phyloP scores from a whole-genome alignment of 2,797 vertebrate species.

The Sebastes diploproa region DNA sequence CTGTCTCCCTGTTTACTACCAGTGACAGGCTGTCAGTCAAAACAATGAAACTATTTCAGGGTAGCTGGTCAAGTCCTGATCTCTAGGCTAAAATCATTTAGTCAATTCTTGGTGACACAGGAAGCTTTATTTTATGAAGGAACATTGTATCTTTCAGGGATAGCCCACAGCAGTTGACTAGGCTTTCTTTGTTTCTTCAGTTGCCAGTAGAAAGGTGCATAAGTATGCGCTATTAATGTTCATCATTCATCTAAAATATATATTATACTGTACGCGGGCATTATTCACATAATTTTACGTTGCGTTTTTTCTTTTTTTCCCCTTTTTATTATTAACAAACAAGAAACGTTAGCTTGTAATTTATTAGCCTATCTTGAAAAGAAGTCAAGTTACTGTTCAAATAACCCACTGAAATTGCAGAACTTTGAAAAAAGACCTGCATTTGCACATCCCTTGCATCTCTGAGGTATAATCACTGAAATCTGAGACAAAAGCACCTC shows the following conservation, averaged over 20 bases:
- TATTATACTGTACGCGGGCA: not conserved
- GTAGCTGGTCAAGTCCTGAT: not conserved
- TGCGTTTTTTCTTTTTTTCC: not conserved
- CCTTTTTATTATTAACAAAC: not conserved
- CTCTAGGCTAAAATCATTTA: not conserved
- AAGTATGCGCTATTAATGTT: not conserved
- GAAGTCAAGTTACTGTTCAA: not conserved
- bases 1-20: not conserved
- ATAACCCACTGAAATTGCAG: not conserved
- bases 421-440: not conserved
- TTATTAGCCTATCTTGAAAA: not conserved
- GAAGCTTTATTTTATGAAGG: not conserved
- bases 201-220: not conserved
- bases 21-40: not conserved
- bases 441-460: not conserved
- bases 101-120: not conserved
- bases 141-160: not conserved
- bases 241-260: not conserved
- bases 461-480: constrained; percentile 14
- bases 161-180: not conserved
- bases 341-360: not conserved
- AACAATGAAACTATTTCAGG: not conserved
- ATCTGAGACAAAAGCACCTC: not conserved
- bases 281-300: not conserved
- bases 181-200: not conserved